Evolutionary conservation across 2,797 vertebrate species (phyloP), one percentile per base, ranked within the genome.

Genomic region (Tolypeutes matacus): DNA sequence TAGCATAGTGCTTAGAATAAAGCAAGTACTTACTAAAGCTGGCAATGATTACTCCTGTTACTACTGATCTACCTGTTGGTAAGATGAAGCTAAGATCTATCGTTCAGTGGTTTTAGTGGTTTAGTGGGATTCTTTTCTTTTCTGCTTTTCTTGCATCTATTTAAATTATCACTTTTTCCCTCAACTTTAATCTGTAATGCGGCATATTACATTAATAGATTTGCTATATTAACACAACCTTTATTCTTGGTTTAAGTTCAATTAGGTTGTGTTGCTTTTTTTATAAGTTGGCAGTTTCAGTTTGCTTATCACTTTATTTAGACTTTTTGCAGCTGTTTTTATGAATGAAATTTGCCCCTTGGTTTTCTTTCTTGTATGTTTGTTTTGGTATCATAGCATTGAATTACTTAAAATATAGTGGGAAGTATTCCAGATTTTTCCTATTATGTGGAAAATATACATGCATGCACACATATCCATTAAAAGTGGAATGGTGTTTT

Each of bases 261-360:
- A 3, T 62, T 23, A 90, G 29, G 4, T 10, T 39, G 39, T 73
- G 29, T 25, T 65, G 73, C 46, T 36, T 76, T 78, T 84, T 92
- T 95, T 15, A 31, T 53, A 85, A 1, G 31, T 8, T 56, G 23
- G 29, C 49, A 84, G 31, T 46, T 78, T 83, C 58, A 56, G 31
- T 62, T 93, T 80, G 49, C 51, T 87, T 92, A 6, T 80, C 46
- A 56, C 80, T 88, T 81, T 93, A 60, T 34, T 92, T 70, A 72
- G 42, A 86, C 36, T 64, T 75, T 56, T 88, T 75, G 29, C 11
- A 91, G 17, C 31, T 76, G 1, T 65, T 53, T 70, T 93, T 84
- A 77, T 53, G 20, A 91, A 34, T 46, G 46, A 82, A 51, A 65
- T 46, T 90, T 31, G 14, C 3, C 46, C 42, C 86, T 84, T 6